Evolutionary conservation across 2,113 vertebrate species (phyloP), one percentile per base, ranked within the genome.

Genomic region (Cacatua alba): DNA sequence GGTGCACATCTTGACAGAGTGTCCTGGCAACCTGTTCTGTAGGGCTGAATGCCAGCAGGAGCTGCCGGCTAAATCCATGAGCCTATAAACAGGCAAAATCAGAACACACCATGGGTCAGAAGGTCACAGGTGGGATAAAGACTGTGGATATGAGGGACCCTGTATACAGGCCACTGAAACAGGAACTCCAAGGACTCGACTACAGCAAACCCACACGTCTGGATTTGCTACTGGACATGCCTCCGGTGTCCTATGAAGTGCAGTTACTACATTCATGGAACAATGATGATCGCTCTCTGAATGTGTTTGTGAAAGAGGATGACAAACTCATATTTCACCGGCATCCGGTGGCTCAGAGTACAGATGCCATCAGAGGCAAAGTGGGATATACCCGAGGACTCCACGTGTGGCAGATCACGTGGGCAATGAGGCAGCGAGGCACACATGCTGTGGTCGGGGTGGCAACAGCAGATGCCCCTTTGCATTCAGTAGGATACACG

Each of bases 331-430:
- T 99, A 52, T 99, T 99, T 67, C 99, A 99, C 98, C 98, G 99
- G 97, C 99, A 99, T 94, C 99, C 99, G 8, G 99, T 99, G 98
- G 99, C 99, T 4, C 99, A 99, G 97, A 99, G 99, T 97, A 99
- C 99, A 0, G 99, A 99, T 6, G 99, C 99, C 83, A 99, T 99
- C 97, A 91, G 99, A 33, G 99, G 98, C 81, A 98, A 98, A 39
- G 98, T 99, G 11, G 99, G 99, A 21, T 99, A 99, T 90, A 99
- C 99, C 0, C 98, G 99, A 3, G 99, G 99, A 24, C 98, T 99
- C 74, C 99, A 99, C 0, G 99, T 99, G 9, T 99, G 99, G 99
- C 99, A 99, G 98, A 99, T 99, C 96, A 99, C 98, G 2, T 99
- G 99, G 99, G 99, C 99, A 8, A 99, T 99, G 99, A 97, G 99